These are phyloP conservation scores for Polypterus bichir DNA, from an alignment of 2,113 vertebrate genomes.

Conservation along the genomic window DNA sequence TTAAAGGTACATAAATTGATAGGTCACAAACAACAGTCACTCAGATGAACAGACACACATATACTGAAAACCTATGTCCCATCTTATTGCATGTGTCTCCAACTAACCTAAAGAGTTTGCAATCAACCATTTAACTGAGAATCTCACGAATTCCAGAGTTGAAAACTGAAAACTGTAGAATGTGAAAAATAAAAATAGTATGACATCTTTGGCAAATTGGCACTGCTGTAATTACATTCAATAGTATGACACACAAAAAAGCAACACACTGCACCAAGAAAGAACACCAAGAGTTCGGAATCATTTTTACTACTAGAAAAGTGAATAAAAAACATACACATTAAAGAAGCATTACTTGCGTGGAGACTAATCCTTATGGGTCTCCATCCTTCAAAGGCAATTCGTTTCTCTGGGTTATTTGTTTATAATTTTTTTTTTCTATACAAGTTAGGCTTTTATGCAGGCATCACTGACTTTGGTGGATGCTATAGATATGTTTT, in stretches of 20 bases:
- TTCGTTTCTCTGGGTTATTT: constrained; percentile 53
- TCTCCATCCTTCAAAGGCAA: constrained; percentile 79
- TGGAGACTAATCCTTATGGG: constrained; percentile 45
- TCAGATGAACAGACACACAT: constrained; percentile 86
- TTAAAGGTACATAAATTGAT: constrained; percentile 95
- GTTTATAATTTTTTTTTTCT: constrained; percentile 47
- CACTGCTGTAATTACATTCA: constrained; percentile 99
- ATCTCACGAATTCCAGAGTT: constrained; percentile 48
- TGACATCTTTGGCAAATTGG: constrained; percentile 99
- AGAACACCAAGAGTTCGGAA: constrained; percentile 81
- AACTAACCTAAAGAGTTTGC: constrained; percentile 84
- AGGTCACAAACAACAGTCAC: constrained; percentile 96
- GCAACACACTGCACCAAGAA: constrained; percentile 88
- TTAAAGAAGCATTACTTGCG: constrained; percentile 85
- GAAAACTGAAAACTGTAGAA: constrained; percentile 35
- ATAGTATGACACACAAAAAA: constrained; percentile 92
- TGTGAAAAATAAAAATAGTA: constrained; percentile 49
- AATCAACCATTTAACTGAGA: constrained; percentile 82
- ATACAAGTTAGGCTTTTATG: constrained; percentile 60
- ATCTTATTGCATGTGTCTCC: constrained; percentile 73
- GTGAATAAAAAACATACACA: constrained; percentile 98
- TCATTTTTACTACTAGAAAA: constrained; percentile 91
- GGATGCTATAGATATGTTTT: constrained; percentile 64
- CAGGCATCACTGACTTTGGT: constrained; percentile 87
- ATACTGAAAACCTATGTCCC: constrained; percentile 72